These are phyloP conservation scores for Tachuris rubrigastra DNA, from an alignment of 2,113 vertebrate genomes.

Conservation along the genomic window DNA sequence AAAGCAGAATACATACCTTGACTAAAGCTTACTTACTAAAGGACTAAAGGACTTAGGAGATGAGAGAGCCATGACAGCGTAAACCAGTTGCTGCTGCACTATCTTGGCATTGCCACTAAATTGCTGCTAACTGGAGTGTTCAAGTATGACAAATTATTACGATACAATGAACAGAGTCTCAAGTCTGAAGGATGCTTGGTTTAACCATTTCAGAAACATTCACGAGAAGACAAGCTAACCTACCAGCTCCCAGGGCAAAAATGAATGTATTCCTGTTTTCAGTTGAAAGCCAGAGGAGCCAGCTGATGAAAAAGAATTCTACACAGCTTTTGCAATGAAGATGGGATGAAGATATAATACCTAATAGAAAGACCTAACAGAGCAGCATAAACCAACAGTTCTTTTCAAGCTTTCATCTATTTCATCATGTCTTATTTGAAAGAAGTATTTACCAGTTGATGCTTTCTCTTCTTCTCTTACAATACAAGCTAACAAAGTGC, in stretches of 20 bases:
- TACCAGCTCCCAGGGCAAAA: neutral
- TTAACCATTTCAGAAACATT: neutral
- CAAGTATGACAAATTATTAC: neutral
- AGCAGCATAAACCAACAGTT: neutral
- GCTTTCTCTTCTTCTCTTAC: neutral
- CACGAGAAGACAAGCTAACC: neutral
- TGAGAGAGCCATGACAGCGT: neutral
- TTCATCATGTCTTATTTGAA: neutral
- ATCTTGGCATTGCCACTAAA: neutral
- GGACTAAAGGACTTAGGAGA: neutral
- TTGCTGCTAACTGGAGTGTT: neutral
- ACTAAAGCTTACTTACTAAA: neutral
- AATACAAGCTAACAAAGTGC: neutral
- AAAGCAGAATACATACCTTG: neutral
- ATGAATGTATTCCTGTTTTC: neutral
- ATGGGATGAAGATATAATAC: neutral
- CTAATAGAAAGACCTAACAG: neutral
- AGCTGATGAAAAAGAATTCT: neutral
- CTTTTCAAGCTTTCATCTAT: neutral
- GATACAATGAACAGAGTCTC: neutral
- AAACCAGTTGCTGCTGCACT: neutral
- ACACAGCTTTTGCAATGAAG: neutral
- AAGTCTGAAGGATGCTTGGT: neutral
- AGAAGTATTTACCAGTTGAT: neutral
- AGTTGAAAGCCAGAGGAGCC: neutral